A percentile compares a stretch with the other conserved stretches of the same genome.
These are phyloP conservation scores for Rhadina sibilatrix DNA, from an alignment of 2,113 vertebrate genomes.

Conservation along the genomic window DNA sequence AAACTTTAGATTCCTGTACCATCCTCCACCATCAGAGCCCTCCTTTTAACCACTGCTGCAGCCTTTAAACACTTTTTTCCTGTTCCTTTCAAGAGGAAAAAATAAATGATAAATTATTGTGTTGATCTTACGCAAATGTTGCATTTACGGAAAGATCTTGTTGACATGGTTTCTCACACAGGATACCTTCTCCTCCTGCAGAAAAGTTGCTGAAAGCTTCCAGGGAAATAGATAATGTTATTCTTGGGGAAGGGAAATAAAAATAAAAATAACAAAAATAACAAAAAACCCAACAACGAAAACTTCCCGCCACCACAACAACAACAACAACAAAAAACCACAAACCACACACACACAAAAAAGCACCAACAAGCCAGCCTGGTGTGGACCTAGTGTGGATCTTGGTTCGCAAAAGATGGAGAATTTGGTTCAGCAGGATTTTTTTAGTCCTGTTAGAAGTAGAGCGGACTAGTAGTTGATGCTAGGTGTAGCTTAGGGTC, in stretches of 20 bases:
- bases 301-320: too few relatives aligned
- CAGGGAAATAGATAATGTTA: neutral
- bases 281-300: neutral
- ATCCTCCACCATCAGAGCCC: neutral
- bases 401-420: neutral
- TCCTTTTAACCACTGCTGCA: neutral
- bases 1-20: neutral
- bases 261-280: too few relatives aligned
- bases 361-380: neutral
- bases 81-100: slow-evolving; percentile 41
- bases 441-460: neutral
- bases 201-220: neutral
- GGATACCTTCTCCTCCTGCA: neutral
- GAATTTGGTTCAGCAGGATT: neutral
- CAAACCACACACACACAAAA: neutral
- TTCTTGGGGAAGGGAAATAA: neutral
- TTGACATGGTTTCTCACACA: neutral
- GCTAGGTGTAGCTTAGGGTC: neutral
- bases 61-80: slow-evolving; percentile 47
- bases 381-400: neutral
- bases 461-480: neutral
- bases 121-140: neutral
- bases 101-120: slow-evolving; percentile 34
- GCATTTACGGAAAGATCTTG: slow-evolving; percentile 1
- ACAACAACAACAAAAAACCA: neutral